Conservation (phyloP, 2,113 vertebrate species). For the Macrotus californicus region DNA sequence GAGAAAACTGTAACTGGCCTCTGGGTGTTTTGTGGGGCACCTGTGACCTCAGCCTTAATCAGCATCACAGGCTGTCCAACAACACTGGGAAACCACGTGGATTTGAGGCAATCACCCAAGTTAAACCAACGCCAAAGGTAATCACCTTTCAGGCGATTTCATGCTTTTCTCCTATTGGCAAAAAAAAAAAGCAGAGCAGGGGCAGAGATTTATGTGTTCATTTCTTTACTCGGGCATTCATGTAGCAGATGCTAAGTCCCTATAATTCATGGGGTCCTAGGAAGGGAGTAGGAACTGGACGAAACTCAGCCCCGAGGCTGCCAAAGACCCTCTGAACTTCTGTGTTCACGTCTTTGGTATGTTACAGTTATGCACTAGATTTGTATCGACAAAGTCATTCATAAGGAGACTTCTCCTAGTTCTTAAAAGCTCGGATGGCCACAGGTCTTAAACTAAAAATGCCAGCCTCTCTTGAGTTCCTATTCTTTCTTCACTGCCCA, state of each 20-base stretch:
- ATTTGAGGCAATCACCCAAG: neutral
- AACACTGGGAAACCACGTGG: neutral
- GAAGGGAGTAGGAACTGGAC: neutral
- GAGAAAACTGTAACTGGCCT: constrained; percentile 33
- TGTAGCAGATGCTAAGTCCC: neutral
- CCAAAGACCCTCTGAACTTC: neutral
- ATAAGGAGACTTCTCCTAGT: neutral
- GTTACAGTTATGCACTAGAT: neutral
- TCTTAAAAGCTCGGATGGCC: neutral
- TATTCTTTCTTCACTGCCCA: neutral
- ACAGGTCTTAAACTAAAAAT: neutral
- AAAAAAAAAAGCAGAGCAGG: neutral
- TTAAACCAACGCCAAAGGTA: neutral
- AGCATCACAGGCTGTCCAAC: neutral
- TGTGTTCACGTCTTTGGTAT: neutral
- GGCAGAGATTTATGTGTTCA: neutral
- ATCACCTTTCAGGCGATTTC: neutral
- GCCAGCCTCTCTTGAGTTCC: neutral
- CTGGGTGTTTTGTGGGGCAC: neutral
- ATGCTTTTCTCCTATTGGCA: neutral
- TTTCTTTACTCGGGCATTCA: neutral
- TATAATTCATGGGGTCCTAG: neutral
- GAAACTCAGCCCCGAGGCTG: neutral
- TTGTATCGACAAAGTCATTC: neutral
- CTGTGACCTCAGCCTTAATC: constrained; percentile 34